Percentiles rank a stretch among this genome's conserved stretches.
These are phyloP conservation scores for Rhynchotus rufescens DNA, from an alignment of 2,797 vertebrate genomes.

Conservation along the genomic window DNA sequence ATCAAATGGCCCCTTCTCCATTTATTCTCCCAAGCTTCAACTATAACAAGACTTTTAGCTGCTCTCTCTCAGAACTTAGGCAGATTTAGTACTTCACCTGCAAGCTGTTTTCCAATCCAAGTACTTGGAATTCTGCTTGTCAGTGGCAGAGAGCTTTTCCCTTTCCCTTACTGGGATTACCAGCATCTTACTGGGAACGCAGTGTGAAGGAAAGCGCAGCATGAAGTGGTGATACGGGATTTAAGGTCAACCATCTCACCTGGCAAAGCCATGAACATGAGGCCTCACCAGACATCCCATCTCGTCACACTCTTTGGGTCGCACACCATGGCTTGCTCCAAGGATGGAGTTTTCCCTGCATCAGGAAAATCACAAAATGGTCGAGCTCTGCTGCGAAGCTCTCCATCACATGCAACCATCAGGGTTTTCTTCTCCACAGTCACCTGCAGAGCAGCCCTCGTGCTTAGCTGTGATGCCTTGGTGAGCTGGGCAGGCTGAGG, in stretches of 20 bases:
- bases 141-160: background rate
- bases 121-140: background rate
- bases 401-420: background rate
- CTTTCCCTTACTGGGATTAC: background rate
- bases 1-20: background rate
- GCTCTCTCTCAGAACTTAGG: background rate
- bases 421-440: background rate
- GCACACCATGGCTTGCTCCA: background rate
- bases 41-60: slow-evolving; percentile 27
- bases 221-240: background rate
- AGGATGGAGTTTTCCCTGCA: background rate
- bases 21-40: slow-evolving; percentile 19
- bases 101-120: background rate
- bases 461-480: background rate
- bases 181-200: background rate
- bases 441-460: background rate
- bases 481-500: background rate
- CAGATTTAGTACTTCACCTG: slow-evolving; percentile 9
- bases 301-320: background rate
- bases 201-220: background rate
- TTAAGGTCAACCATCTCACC: background rate
- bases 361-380: slow-evolving; percentile 72
- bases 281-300: background rate
- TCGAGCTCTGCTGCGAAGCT: background rate
- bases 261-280: background rate